These are phyloP conservation scores for Portunus trituberculatus DNA, from an alignment of 1,140 invertebrate species.

Conservation along the genomic window DNA sequence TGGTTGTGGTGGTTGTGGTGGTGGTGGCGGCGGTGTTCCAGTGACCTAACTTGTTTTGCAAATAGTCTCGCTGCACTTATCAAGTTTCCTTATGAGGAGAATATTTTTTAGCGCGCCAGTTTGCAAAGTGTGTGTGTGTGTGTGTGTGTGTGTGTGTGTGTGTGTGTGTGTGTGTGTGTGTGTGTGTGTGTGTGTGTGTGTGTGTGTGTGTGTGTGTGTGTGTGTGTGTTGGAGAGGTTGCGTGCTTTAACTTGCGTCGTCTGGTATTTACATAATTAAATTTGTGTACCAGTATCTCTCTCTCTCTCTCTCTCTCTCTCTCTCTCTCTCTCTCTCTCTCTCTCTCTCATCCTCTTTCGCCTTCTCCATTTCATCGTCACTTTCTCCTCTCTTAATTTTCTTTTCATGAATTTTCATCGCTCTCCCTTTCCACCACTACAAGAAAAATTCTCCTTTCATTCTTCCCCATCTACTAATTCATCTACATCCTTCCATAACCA, in stretches of 20 bases:
- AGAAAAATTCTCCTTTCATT: no score
- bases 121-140: no score
- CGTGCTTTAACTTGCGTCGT: background rate
- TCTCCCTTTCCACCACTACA: no score
- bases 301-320: slow-evolving; percentile 18
- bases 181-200: slow-evolving; percentile 20
- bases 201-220: background rate
- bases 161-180: slow-evolving; percentile 8
- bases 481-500: no score
- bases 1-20: background rate
- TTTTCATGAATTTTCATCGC: background rate
- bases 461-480: no score
- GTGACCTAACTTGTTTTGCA: background rate
- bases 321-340: background rate
- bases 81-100: background rate
- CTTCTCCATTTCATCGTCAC: background rate
- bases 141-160: no score
- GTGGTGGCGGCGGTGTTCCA: background rate
- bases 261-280: slow-evolving; percentile 24
- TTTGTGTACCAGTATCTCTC: background rate
- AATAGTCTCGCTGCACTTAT: background rate
- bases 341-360: background rate
- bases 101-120: background rate
- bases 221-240: background rate
- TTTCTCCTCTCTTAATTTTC: background rate